Evolutionary conservation across 30 jellyfish, hydroid and myxozoan genomes (phyloP).

Genomic region (Pseudorhiza aurosa): DNA sequence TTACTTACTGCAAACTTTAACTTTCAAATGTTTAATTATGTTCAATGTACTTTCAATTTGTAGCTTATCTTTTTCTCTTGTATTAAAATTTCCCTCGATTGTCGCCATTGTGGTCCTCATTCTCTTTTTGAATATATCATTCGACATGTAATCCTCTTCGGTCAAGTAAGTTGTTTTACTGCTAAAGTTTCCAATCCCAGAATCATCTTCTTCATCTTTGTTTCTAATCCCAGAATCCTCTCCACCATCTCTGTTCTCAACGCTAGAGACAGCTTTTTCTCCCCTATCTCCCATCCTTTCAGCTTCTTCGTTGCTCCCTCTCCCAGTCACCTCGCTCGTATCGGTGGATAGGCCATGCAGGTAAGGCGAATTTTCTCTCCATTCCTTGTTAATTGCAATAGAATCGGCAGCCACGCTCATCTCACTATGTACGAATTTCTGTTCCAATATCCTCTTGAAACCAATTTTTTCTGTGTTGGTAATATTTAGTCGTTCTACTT

Average conservation of each 20-base stretch:
- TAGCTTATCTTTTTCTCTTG: not conserved
- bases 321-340: too few species aligned
- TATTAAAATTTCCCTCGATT: conserved; percentile 7
- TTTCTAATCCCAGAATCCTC: not conserved
- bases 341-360: too few species aligned
- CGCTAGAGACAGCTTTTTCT: not conserved
- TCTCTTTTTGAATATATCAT: conserved; percentile 12
- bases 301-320: not conserved
- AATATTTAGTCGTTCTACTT: not conserved
- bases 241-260: not conserved
- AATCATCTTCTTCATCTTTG: not conserved
- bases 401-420: not conserved
- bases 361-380: too few species aligned
- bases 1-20: conserved; percentile 32
- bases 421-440: not conserved
- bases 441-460: not conserved
- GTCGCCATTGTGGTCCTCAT: conserved; percentile 27
- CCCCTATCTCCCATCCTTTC: not conserved
- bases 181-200: not conserved
- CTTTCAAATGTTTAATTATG: not conserved
- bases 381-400: not conserved
- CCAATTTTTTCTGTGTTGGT: not conserved
- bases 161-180: conserved; percentile 33
- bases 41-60: conserved; percentile 11
- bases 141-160: conserved; percentile 12